phyloP scores from a whole-genome alignment of 2,888 invertebrate species.

The Zelleria hepariella region DNA sequence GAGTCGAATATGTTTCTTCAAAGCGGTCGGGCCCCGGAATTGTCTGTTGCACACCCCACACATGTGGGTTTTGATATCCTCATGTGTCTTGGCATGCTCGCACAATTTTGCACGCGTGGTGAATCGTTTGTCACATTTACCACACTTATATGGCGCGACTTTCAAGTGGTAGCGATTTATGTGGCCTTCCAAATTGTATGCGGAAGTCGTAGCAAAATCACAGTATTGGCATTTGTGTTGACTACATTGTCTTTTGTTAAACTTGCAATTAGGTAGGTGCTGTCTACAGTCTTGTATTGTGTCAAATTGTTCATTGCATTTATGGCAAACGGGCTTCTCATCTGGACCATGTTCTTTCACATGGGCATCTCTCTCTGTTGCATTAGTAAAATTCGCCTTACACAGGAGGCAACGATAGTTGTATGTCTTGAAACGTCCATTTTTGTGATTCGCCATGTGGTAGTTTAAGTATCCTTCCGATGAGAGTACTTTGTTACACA shows the following conservation, averaged over 20 bases:
- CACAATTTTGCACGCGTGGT: conserved; percentile 23
- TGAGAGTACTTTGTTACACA: not conserved
- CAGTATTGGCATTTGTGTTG: not conserved
- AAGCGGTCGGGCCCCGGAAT: not conserved
- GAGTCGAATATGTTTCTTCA: conserved; percentile 7
- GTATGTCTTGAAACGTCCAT: not conserved
- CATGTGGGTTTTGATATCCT: not conserved
- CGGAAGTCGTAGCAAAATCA: not conserved
- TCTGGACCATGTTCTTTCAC: not conserved
- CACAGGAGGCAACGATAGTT: not conserved
- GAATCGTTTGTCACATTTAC: conserved; percentile 4
- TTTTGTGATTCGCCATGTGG: not conserved
- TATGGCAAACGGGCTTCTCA: not conserved
- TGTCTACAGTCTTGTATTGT: not conserved
- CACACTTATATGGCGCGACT: not conserved
- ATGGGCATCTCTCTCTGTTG: not conserved
- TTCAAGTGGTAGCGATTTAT: not conserved
- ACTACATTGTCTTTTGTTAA: too few relatives aligned
- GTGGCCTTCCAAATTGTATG: not conserved
- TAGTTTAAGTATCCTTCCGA: not conserved
- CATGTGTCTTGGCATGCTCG: conserved; percentile 11
- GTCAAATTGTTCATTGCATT: not conserved
- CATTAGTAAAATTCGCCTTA: not conserved
- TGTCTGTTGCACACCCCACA: conserved; percentile 2
- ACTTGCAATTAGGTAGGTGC: not conserved